Percentiles rank a stretch among this genome's conserved stretches.
These are phyloP conservation scores for Ivindomyrus marchei DNA, from an alignment of 2,113 vertebrate genomes.

Conservation along the genomic window DNA sequence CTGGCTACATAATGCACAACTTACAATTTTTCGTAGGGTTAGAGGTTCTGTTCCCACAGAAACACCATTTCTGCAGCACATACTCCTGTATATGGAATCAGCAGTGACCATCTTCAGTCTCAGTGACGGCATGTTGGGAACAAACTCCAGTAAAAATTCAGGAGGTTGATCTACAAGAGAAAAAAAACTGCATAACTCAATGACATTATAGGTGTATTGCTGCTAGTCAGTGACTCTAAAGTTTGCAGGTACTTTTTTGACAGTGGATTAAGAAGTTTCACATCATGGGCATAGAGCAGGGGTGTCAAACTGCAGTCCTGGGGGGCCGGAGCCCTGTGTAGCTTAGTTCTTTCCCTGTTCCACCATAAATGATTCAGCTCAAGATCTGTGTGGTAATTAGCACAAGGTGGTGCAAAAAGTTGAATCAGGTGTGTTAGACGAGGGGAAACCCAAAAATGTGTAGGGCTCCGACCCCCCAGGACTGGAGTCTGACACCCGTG, in stretches of 20 bases:
- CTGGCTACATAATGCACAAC: conserved; percentile 15
- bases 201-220: background rate
- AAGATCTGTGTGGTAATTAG: too few species aligned
- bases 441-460: too few species aligned
- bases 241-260: background rate
- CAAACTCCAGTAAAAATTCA: conserved; percentile 59
- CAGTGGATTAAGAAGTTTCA: background rate
- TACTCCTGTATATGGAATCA: conserved; percentile 75
- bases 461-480: too few species aligned
- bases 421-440: too few species aligned
- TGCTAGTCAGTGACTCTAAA: background rate
- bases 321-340: too few species aligned
- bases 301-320: too few species aligned
- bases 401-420: too few species aligned
- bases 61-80: conserved; percentile 63
- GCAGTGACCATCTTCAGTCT: conserved; percentile 79
- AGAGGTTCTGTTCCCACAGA: conserved; percentile 59
- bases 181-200: background rate
- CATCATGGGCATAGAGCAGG: background rate
- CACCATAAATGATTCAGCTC: too few species aligned
- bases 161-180: conserved; percentile 62
- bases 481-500: too few species aligned
- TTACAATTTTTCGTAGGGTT: conserved; percentile 79
- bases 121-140: conserved; percentile 66
- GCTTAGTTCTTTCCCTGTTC: too few species aligned